Percentiles rank a stretch among this genome's conserved stretches.
These are phyloP conservation scores for Scaptomyza caliginosa DNA, from an alignment of 2,888 invertebrate species.

Conservation along the genomic window DNA sequence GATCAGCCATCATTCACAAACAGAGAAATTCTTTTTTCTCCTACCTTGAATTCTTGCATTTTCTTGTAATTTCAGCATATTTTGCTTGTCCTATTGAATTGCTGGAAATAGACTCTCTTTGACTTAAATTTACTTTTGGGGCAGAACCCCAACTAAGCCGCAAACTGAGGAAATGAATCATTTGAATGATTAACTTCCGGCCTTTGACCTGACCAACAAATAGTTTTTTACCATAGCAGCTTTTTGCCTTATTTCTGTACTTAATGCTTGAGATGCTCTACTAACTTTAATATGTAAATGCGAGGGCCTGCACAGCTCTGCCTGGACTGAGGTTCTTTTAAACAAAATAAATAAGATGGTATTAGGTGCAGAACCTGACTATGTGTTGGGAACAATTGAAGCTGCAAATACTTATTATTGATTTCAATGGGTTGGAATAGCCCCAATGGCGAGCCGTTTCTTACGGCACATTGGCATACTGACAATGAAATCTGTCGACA, in stretches of 20 bases:
- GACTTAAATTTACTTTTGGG: constrained; percentile 31
- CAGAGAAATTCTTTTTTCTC: constrained; percentile 4
- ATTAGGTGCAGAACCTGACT: constrained; percentile 11
- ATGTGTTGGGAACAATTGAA: constrained; percentile 12
- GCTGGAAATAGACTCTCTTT: constrained; percentile 22
- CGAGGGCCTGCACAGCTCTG: neutral
- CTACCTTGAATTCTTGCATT: neutral
- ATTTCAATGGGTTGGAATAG: constrained; percentile 42
- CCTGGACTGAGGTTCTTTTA: neutral
- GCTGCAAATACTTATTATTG: constrained; percentile 52
- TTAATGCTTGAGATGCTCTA: constrained; percentile 8
- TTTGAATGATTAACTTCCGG: constrained; percentile 74
- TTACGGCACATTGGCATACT: constrained; percentile 55
- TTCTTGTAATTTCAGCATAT: neutral
- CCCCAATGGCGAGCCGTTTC: constrained; percentile 33
- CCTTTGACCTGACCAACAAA: constrained; percentile 28
- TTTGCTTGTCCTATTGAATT: neutral
- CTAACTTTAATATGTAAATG: constrained; percentile 45
- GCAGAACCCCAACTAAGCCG: constrained; percentile 24
- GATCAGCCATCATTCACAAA: constrained; percentile 6
- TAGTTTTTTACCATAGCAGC: constrained; percentile 35
- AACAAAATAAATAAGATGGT: neutral
- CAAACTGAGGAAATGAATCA: constrained; percentile 73
- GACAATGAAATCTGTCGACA: constrained; percentile 64
- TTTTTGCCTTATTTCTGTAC: constrained; percentile 21